A percentile compares a stretch with the other conserved stretches of the same genome.
These are phyloP conservation scores for Nesogale talazaci DNA, from an alignment of 2,113 vertebrate genomes.

Conservation along the genomic window DNA sequence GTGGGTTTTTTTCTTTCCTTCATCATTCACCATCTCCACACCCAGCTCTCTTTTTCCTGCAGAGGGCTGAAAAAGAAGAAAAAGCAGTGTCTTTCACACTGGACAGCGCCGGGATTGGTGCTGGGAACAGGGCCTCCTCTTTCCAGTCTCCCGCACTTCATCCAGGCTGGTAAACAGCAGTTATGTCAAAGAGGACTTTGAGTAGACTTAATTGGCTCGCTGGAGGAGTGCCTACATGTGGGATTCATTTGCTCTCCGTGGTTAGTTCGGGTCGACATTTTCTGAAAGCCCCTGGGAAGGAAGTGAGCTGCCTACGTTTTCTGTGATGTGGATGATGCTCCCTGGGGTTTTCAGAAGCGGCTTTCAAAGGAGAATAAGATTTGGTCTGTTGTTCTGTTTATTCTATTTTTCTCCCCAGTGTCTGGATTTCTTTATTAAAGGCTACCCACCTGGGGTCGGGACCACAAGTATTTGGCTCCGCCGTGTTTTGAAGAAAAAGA, in stretches of 20 bases:
- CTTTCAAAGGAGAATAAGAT: constrained; percentile 60
- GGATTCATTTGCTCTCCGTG: not conserved
- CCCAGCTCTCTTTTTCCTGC: not conserved
- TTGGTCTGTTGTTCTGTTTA: constrained; percentile 53
- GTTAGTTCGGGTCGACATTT: not conserved
- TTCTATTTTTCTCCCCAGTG: constrained; percentile 53
- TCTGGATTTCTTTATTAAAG: constrained; percentile 71
- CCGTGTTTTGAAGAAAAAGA: constrained; percentile 64
- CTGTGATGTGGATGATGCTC: not conserved
- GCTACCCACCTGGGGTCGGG: constrained; percentile 20
- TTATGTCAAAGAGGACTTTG: not conserved
- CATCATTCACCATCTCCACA: not conserved
- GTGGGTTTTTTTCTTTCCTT: not conserved
- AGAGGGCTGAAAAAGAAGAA: not conserved
- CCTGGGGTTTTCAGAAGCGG: constrained; percentile 39
- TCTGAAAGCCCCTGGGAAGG: constrained; percentile 9
- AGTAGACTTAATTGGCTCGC: not conserved
- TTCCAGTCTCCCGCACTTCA: not conserved
- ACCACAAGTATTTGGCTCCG: constrained; percentile 59
- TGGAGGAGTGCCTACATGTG: not conserved
- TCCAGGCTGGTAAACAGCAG: not conserved
- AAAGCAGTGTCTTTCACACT: not conserved
- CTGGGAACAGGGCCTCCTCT: not conserved
- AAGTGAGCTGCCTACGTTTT: constrained; percentile 41
- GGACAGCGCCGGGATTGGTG: not conserved